Base-by-base conservation (phyloP, 2,113 vertebrate species). In the Semnornis frantzii region DNA sequence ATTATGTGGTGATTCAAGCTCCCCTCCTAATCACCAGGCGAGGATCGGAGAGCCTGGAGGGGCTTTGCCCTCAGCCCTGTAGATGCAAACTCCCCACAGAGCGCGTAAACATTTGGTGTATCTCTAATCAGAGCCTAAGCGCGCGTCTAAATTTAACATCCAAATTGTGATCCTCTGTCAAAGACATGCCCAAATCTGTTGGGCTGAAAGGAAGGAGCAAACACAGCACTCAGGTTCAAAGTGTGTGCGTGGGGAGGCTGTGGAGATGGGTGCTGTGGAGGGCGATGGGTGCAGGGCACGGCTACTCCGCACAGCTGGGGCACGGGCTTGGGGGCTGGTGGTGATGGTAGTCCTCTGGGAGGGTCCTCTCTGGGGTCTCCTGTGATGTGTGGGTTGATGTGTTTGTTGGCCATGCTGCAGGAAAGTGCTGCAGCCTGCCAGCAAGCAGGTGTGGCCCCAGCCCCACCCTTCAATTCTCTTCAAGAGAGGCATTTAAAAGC, bases 81-180 rank as follows among this genome's bases (percentile, higher is more conserved):
- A 92, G 90, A 92, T 89, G 87, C 85, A 94, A 95, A 65, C 83
- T 93, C 27, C 75, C 77, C 6, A 0, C 89, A 73, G 54, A 96
- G 65, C 1, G 1, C 58, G 89, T 94, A 93, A 97, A 94, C 89
- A 93, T n/a, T 16, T 12, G 0, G 42, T 10, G 46, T 83, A 66
- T 82, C 93, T 96, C 92, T 93, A 94, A 96, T 94, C 90, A 78
- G 71, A 92, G 85, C 74, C 44, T 4, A 28, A 92, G 89, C 7
- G 50, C 1, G 33, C 16, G 14, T 89, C 95, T 96, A 94, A 97
- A 96, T 96, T 96, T 96, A 96, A 94, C 94, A 95, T 80, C 94
- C 88, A 93, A 95, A 93, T 94, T 70, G 83, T 59, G 93, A 94
- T 46, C 74, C 66, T 78, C 84, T 66, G 72, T 85, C 78, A 74